These are phyloP conservation scores for Ornithoptera alexandrae DNA, from an alignment of 2,888 invertebrate species.

Conservation along the genomic window DNA sequence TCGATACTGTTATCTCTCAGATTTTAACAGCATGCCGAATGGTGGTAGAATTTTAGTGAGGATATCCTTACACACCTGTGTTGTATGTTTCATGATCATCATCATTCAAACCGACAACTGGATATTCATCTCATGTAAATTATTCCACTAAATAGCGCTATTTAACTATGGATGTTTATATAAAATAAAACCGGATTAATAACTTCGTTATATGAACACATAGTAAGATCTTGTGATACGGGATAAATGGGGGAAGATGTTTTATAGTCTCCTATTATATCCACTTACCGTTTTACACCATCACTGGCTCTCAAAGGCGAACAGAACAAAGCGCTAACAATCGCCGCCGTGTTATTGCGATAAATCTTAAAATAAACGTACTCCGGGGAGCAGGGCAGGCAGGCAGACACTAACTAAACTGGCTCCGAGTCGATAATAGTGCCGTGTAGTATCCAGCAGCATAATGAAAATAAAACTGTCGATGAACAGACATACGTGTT, in stretches of 20 bases:
- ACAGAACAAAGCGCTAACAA: conserved; percentile 14
- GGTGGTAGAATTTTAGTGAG: too few relatives aligned
- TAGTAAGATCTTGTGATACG: not conserved
- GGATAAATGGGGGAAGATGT: not conserved
- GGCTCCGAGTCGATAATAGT: conserved; percentile 44
- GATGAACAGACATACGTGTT: conserved; percentile 46
- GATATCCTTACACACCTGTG: too few relatives aligned
- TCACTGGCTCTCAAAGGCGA: conserved; percentile 1
- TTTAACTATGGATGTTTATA: too few relatives aligned
- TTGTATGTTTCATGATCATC: too few relatives aligned
- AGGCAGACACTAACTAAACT: conserved; percentile 32
- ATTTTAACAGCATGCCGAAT: too few relatives aligned
- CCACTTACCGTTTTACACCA: not conserved
- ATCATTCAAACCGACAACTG: too few relatives aligned
- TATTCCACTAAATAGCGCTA: too few relatives aligned
- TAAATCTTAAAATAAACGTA: conserved; percentile 32
- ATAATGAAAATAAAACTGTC: conserved; percentile 46
- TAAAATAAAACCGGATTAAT: too few relatives aligned
- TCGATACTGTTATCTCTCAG: too few relatives aligned
- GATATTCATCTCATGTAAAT: too few relatives aligned
- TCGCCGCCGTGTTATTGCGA: conserved; percentile 28
- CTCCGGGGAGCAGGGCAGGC: conserved; percentile 9
- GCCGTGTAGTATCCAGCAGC: conserved; percentile 50
- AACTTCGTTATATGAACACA: not conserved
- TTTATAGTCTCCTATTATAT: not conserved